Percentiles rank a stretch among this genome's conserved stretches.
phyloP scores from a whole-genome alignment of 1,140 invertebrate genomes.

The Dolichoris vasculosae region DNA sequence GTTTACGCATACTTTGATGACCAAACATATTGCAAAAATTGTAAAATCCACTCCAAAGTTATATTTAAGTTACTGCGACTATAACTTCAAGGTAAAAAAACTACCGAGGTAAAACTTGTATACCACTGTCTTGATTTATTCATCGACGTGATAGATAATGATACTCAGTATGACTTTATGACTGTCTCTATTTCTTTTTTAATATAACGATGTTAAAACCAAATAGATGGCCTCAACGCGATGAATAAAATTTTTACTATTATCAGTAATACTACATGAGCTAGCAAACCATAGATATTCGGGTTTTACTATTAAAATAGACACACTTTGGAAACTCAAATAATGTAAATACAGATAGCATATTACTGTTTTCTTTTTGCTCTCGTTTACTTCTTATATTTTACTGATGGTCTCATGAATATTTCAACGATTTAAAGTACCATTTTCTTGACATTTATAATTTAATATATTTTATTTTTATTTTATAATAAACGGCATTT shows the following conservation, averaged over 20 bases:
- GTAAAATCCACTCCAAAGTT: too few species aligned
- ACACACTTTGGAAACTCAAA: slow-evolving; percentile 3
- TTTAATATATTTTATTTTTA: slow-evolving; percentile 28
- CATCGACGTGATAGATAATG: neutral
- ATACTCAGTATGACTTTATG: neutral
- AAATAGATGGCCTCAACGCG: slow-evolving; percentile 66
- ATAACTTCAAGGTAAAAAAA: too few species aligned
- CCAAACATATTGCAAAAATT: too few species aligned
- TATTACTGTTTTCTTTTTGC: neutral
- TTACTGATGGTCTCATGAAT: neutral
- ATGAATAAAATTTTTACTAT: slow-evolving; percentile 53
- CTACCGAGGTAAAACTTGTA: neutral
- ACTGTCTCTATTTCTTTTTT: neutral
- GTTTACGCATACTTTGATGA: too few species aligned
- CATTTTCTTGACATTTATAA: slow-evolving; percentile 30
- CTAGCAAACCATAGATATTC: slow-evolving; percentile 50
- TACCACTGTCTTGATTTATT: neutral
- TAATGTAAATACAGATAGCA: slow-evolving; percentile 8
- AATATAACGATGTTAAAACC: slow-evolving; percentile 53
- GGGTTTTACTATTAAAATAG: slow-evolving; percentile 52
- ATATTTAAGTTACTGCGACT: too few species aligned
- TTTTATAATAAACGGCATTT: neutral
- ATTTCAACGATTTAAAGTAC: neutral
- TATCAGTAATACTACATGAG: neutral
- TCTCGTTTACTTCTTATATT: neutral